These are phyloP conservation scores for Cheirogaleus major DNA, from an alignment of 2,797 vertebrate genomes.

Conservation along the genomic window DNA sequence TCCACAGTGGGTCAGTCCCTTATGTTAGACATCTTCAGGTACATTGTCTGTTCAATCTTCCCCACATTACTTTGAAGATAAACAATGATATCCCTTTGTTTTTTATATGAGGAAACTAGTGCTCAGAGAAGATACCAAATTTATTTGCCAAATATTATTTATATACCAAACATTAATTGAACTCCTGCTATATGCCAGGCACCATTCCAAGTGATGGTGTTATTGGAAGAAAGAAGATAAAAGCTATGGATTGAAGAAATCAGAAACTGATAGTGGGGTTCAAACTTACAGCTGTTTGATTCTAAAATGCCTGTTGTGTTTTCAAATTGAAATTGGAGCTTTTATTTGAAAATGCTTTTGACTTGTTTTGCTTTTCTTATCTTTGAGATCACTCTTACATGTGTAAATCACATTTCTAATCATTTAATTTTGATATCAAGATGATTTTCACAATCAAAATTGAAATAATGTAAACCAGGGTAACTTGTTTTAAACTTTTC, in stretches of 20 bases:
- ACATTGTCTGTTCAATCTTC: background rate
- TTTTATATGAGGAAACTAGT: background rate
- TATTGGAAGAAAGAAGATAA: background rate
- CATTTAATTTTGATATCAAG: background rate
- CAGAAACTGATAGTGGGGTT: background rate
- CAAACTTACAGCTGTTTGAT: background rate
- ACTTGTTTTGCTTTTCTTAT: background rate
- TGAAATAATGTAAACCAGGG: background rate
- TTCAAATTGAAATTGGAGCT: background rate
- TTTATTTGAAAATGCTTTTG: background rate
- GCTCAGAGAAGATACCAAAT: background rate
- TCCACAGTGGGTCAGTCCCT: background rate
- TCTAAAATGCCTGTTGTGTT: background rate
- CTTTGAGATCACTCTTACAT: background rate
- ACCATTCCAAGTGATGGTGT: background rate
- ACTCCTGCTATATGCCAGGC: background rate
- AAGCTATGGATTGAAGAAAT: background rate
- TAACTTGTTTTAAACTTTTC: background rate
- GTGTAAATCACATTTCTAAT: background rate
- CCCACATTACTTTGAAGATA: background rate
- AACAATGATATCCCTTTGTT: background rate
- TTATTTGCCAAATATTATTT: background rate
- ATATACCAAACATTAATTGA: background rate
- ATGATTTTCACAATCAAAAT: slow-evolving; percentile 4
- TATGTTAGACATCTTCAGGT: background rate